phyloP scores from a whole-genome alignment of 2,113 vertebrate species.

The Greenwoodochromis staneri region DNA sequence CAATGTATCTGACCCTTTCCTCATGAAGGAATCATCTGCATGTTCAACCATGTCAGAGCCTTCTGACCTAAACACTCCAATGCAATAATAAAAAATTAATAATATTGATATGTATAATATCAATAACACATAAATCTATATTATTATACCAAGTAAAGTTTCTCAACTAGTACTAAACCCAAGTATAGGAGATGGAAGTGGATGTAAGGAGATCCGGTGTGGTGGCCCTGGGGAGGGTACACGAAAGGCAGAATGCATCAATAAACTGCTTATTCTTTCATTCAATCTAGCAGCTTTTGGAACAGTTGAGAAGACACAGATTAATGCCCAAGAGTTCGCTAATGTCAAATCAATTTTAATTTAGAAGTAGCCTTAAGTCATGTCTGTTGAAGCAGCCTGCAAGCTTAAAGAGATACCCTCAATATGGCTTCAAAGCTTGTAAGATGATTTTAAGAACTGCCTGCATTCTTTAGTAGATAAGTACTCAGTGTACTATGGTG shows the following conservation, averaged over 20 bases:
- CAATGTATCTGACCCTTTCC: background rate
- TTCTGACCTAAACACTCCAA: background rate
- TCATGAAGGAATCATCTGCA: background rate
- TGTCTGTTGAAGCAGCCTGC: slow-evolving; percentile 21
- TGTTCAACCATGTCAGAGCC: background rate
- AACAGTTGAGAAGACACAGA: slow-evolving; percentile 20
- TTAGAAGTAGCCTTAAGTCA: slow-evolving; percentile 44
- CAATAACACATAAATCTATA: background rate
- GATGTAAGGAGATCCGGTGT: background rate
- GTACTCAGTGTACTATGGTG: background rate
- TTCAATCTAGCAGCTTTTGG: slow-evolving; percentile 5
- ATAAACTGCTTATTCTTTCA: background rate
- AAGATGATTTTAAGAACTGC: background rate
- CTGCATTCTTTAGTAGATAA: background rate
- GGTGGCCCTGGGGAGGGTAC: background rate
- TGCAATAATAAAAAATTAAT: background rate
- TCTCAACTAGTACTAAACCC: background rate
- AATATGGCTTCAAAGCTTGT: background rate
- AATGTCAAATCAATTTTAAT: slow-evolving; percentile 66
- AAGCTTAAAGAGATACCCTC: background rate
- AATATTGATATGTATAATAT: background rate
- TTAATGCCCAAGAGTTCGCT: slow-evolving; percentile 22
- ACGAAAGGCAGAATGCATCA: background rate
- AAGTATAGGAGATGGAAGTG: background rate
- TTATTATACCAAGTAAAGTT: background rate